Evolutionary conservation across 1,140 invertebrate species (phyloP).

Genomic region (Brachionus manjavacas): DNA sequence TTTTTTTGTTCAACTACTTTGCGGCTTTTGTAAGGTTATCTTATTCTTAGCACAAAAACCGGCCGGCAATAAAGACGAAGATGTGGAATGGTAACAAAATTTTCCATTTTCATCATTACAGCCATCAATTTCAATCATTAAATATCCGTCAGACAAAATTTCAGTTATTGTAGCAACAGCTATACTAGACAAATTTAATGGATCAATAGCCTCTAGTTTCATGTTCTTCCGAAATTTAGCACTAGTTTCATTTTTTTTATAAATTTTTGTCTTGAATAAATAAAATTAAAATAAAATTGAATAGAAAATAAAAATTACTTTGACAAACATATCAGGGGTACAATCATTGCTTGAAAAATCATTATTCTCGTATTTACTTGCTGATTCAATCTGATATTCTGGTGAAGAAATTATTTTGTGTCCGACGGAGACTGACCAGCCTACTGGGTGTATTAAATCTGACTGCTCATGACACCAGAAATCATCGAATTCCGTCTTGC

Average conservation of each 20-base stretch:
- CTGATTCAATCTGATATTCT: not conserved
- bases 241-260: constrained; percentile 25
- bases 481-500: constrained; percentile 62
- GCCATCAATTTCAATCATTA: constrained; percentile 90
- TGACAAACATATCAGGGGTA: constrained; percentile 43
- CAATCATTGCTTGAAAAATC: not conserved
- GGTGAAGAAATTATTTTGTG: constrained; percentile 75
- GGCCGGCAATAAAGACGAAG: constrained; percentile 88
- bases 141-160: constrained; percentile 80
- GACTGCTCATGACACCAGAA: constrained; percentile 96
- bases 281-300: constrained; percentile 42
- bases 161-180: constrained; percentile 91
- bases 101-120: constrained; percentile 69
- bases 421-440: constrained; percentile 77
- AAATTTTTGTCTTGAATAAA: constrained; percentile 45
- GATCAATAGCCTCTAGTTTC: constrained; percentile 94
- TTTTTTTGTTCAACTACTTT: constrained; percentile 60
- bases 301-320: constrained; percentile 44
- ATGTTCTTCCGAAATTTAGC: constrained; percentile 73
- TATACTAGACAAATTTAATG: constrained; percentile 83
- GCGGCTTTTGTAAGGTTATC: constrained; percentile 77
- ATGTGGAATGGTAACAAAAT: constrained; percentile 90
- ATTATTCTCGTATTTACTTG: not conserved
- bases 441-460: constrained; percentile 84
- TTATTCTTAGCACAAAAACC: constrained; percentile 81